Percentiles rank a stretch among this genome's conserved stretches.
phyloP scores from a whole-genome alignment of 1,140 invertebrate genomes.

The Sipha flava region DNA sequence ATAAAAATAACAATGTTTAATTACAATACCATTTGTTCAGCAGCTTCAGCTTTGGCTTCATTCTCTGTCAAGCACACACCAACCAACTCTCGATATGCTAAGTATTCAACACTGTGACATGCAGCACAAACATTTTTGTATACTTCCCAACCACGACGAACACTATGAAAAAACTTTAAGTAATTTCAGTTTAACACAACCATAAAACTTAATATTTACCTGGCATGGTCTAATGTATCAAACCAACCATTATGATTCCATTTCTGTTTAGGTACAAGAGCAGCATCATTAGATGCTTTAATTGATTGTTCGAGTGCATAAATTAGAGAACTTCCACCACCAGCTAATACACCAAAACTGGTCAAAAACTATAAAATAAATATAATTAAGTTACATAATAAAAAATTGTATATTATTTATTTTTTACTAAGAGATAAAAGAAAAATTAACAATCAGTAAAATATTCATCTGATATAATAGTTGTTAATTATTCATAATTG shows the following conservation, averaged over 20 bases:
- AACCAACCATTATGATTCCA: conserved; percentile 65
- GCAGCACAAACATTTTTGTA: conserved; percentile 99
- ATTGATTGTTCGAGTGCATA: conserved; percentile 82
- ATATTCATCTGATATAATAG: too few relatives aligned
- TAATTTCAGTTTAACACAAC: background rate
- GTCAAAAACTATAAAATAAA: conserved; percentile 59
- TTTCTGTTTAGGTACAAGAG: conserved; percentile 61
- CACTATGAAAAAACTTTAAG: conserved; percentile 46
- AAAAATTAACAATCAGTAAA: too few relatives aligned
- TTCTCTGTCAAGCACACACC: conserved; percentile 83
- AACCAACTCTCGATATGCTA: conserved; percentile 88
- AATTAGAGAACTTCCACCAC: conserved; percentile 68
- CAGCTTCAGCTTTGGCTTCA: conserved; percentile 89
- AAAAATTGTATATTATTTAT: too few relatives aligned
- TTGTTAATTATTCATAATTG: too few relatives aligned
- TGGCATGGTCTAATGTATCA: conserved; percentile 60
- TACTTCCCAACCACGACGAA: conserved; percentile 94
- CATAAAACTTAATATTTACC: conserved; percentile 44
- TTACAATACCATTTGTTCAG: conserved; percentile 60
- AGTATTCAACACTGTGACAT: conserved; percentile 90
- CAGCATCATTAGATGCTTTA: conserved; percentile 65
- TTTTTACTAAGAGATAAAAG: too few relatives aligned
- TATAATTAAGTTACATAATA: too few relatives aligned
- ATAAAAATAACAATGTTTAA: too few relatives aligned
- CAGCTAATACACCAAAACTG: conserved; percentile 65